These are phyloP conservation scores for Glossosoma conforme DNA, from an alignment of 1,140 invertebrate genomes.

Conservation along the genomic window DNA sequence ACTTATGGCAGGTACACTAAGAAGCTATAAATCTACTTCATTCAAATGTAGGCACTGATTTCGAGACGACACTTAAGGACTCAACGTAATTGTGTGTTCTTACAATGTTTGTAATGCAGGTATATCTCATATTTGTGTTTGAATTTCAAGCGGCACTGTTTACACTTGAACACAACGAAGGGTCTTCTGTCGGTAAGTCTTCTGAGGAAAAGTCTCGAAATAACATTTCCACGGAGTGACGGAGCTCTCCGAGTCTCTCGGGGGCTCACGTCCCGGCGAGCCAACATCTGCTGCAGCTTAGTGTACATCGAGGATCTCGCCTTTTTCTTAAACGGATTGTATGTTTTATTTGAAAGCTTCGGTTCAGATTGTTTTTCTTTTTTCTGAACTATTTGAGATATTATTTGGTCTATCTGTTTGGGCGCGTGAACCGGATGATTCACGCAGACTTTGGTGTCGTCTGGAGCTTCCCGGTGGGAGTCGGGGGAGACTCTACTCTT, in stretches of 20 bases:
- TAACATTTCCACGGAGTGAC: neutral
- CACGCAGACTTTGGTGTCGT: neutral
- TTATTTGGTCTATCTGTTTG: slow-evolving; percentile 23
- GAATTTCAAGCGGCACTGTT: slow-evolving; percentile 28
- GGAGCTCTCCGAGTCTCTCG: neutral
- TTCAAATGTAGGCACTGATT: slow-evolving; percentile 30
- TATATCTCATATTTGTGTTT: slow-evolving; percentile 24
- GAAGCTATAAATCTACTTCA: slow-evolving; percentile 21
- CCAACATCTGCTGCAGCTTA: neutral
- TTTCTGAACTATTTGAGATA: slow-evolving; percentile 15
- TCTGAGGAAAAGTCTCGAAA: slow-evolving; percentile 12
- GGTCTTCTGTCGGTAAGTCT: slow-evolving; percentile 14
- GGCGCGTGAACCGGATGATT: neutral
- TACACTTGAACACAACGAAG: slow-evolving; percentile 24
- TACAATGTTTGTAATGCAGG: slow-evolving; percentile 25
- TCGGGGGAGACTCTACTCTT: neutral
- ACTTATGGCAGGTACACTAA: slow-evolving; percentile 27
- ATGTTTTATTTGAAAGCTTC: neutral
- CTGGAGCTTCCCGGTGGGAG: neutral
- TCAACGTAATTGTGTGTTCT: slow-evolving; percentile 19
- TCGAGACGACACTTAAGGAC: slow-evolving; percentile 22
- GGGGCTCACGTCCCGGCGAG: neutral
- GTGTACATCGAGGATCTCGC: neutral
- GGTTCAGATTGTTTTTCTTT: neutral
- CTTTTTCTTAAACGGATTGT: neutral